A percentile compares a stretch with the other conserved stretches of the same genome.
phyloP scores from a whole-genome alignment of 2,797 vertebrate genomes.

The Thripadectes ignobilis region DNA sequence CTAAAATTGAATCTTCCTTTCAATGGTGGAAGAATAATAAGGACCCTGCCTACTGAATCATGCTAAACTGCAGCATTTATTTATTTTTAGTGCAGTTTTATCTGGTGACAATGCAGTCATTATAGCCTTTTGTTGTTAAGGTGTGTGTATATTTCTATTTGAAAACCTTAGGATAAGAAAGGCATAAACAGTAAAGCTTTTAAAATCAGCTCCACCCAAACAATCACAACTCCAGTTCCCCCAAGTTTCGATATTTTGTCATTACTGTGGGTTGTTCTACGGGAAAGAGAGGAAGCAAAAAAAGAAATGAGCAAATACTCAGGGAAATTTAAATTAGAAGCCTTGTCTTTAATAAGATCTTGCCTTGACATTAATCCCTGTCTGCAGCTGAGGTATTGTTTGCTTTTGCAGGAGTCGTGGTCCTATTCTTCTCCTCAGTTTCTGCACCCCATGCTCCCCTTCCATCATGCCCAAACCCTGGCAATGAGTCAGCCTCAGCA shows the following conservation, averaged over 20 bases:
- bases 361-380: not conserved
- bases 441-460: accelerated
- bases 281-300: not conserved
- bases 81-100: slow-evolving; percentile 58
- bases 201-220: not conserved
- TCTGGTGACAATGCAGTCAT: slow-evolving; percentile 45
- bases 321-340: not conserved
- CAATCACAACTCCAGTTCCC: not conserved
- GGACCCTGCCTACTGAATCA: slow-evolving; percentile 40
- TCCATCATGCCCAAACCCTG: not conserved
- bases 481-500: not conserved
- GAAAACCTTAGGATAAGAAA: slow-evolving; percentile 16
- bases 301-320: not conserved
- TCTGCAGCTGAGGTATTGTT: not conserved
- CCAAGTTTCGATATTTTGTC: not conserved
- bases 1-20: not conserved
- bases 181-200: not conserved
- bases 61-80: slow-evolving; percentile 49
- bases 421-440: not conserved
- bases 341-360: not conserved
- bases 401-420: not conserved
- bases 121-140: slow-evolving; percentile 34
- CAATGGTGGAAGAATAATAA: slow-evolving; percentile 41
- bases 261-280: not conserved
- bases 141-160: slow-evolving; percentile 2